Percentiles rank a stretch among this genome's conserved stretches.
Evolutionary conservation across 37 sponge, comb jelly and placozoan genomes (phyloP).

Genomic region (Theonella swinhoei): DNA sequence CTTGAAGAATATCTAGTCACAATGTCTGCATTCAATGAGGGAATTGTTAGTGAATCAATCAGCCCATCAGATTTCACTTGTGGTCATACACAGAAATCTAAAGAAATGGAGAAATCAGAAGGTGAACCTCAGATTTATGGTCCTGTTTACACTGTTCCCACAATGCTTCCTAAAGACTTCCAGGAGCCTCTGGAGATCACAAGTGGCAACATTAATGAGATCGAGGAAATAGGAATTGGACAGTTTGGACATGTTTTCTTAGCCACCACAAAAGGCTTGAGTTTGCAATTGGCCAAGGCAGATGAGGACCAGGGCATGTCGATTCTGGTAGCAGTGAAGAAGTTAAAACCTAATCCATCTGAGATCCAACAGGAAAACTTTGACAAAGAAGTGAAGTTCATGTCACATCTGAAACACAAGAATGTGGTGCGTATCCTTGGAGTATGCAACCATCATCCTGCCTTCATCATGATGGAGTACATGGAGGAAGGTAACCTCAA

Average conservation of each 20-base stretch:
- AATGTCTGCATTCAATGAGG: neutral
- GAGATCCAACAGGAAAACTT: slow-evolving; percentile 13
- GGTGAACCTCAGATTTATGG: neutral
- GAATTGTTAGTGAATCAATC: slow-evolving; percentile 37
- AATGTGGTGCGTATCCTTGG: slow-evolving; percentile 68
- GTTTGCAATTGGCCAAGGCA: slow-evolving; percentile 14
- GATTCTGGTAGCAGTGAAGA: slow-evolving; percentile 70
- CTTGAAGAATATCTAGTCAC: neutral
- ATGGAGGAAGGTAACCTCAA: slow-evolving; percentile 77
- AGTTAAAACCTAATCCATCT: slow-evolving; percentile 22
- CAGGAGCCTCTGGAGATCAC: neutral
- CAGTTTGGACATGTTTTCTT: slow-evolving; percentile 70
- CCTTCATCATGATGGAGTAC: slow-evolving; percentile 77
- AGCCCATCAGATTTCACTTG: slow-evolving; percentile 22
- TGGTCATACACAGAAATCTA: too few species aligned
- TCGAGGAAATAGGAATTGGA: slow-evolving; percentile 45
- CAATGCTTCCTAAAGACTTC: neutral
- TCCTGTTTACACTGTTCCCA: slow-evolving; percentile 42
- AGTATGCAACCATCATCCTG: slow-evolving; percentile 38
- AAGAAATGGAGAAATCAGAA: neutral
- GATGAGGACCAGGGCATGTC: slow-evolving; percentile 32
- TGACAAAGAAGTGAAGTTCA: slow-evolving; percentile 66
- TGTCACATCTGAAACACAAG: slow-evolving; percentile 37
- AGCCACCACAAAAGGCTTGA: slow-evolving; percentile 47
- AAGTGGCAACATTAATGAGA: slow-evolving; percentile 7